Evolutionary conservation across 2,888 invertebrate species (phyloP).

Genomic region (Pammene fasciana): DNA sequence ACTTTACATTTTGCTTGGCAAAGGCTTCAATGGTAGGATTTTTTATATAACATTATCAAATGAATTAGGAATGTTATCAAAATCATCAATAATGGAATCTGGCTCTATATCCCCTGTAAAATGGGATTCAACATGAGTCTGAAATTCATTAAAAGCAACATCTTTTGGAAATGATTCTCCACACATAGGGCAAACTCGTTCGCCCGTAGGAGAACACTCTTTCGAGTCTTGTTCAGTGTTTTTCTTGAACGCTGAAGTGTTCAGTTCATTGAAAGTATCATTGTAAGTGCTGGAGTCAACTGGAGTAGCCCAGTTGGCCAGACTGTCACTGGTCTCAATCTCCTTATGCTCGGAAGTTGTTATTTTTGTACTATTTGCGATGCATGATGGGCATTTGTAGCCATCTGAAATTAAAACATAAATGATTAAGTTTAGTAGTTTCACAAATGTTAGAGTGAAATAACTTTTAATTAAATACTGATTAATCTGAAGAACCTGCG

Average conservation of each 20-base stretch:
- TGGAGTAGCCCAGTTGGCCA: conserved; percentile 77
- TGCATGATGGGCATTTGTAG: conserved; percentile 72
- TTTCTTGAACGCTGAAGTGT: conserved; percentile 63
- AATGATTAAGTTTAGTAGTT: neutral
- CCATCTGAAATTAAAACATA: conserved; percentile 65
- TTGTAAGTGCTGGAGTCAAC: conserved; percentile 71
- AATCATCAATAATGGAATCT: conserved; percentile 81
- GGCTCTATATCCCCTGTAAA: conserved; percentile 85
- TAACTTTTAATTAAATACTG: too few relatives aligned
- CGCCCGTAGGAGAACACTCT: conserved; percentile 53
- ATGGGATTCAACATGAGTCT: conserved; percentile 90
- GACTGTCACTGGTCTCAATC: conserved; percentile 78
- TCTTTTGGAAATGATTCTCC: conserved; percentile 84
- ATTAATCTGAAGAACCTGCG: too few relatives aligned
- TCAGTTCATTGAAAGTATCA: conserved; percentile 67
- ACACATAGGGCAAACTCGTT: conserved; percentile 90
- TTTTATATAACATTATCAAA: conserved; percentile 60
- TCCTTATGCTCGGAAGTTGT: conserved; percentile 73
- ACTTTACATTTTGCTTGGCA: conserved; percentile 9
- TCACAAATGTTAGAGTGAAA: too few relatives aligned
- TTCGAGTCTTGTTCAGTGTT: conserved; percentile 52
- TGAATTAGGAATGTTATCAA: conserved; percentile 76
- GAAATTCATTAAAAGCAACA: conserved; percentile 85
- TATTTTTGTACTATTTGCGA: conserved; percentile 61
- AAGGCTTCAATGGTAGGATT: conserved; percentile 3